phyloP scores from a whole-genome alignment of 2,113 vertebrate species.

The Furnarius figulus region DNA sequence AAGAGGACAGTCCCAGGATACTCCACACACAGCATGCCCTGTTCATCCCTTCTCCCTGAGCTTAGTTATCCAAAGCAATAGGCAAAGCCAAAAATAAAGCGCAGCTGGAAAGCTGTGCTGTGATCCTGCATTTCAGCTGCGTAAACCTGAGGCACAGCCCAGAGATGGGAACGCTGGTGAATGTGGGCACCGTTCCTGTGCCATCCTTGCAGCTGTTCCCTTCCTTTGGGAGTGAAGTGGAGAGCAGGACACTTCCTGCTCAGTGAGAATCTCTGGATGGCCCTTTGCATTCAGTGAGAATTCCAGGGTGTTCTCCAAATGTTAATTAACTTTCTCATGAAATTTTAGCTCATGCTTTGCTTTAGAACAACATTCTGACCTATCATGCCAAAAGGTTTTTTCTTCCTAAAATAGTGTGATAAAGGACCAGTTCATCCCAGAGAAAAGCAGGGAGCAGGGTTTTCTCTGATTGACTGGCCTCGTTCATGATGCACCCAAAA shows the following conservation, averaged over 20 bases:
- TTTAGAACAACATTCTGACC: background rate
- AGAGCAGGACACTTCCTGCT: background rate
- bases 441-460: background rate
- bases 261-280: background rate
- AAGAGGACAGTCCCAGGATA: background rate
- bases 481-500: conserved; percentile 53
- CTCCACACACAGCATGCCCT: background rate
- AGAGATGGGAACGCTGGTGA: background rate
- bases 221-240: background rate
- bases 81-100: background rate
- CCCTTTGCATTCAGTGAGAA: background rate
- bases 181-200: background rate
- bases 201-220: background rate
- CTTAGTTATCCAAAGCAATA: background rate
- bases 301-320: background rate
- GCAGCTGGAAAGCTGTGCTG: background rate
- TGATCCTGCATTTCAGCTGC: background rate
- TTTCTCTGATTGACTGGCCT: conserved; percentile 54
- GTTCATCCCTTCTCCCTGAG: background rate
- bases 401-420: background rate
- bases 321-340: background rate
- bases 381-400: background rate
- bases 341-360: background rate
- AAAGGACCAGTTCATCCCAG: background rate
- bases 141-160: background rate